phyloP scores from a whole-genome alignment of 2,113 vertebrate genomes.

The Cavia aperea region DNA sequence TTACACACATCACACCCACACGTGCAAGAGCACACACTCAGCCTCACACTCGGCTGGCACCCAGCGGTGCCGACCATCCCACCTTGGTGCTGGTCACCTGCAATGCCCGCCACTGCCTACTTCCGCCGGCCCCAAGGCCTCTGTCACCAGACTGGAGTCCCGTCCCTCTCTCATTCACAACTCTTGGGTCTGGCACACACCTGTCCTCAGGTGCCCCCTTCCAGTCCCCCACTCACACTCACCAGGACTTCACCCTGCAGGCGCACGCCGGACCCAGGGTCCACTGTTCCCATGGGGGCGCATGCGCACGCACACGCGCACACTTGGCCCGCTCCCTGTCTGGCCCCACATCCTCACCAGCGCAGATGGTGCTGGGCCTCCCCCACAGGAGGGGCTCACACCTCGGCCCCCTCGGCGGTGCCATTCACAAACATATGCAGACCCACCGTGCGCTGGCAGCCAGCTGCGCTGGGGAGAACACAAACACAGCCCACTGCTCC shows the following conservation, averaged over 20 bases:
- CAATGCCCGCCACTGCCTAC: neutral
- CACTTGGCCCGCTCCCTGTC: neutral
- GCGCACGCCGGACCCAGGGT: neutral
- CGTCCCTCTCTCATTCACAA: neutral
- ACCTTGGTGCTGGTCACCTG: neutral
- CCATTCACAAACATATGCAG: constrained; percentile 59
- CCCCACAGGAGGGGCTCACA: constrained; percentile 51
- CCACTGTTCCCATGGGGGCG: neutral
- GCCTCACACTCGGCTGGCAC: neutral
- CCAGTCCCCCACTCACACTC: neutral
- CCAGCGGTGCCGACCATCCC: neutral
- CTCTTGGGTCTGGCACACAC: neutral
- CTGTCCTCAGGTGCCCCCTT: neutral
- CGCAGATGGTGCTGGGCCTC: constrained; percentile 45
- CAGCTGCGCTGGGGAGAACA: neutral
- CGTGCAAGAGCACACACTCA: neutral
- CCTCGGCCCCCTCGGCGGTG: constrained; percentile 16
- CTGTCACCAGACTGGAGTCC: neutral
- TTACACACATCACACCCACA: neutral
- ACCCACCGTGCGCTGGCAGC: constrained; percentile 18
- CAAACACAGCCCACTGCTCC: neutral
- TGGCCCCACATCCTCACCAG: constrained; percentile 22
- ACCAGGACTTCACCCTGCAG: neutral
- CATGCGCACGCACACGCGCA: too few relatives aligned
- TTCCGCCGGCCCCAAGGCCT: neutral